Base-by-base conservation (phyloP, 2,888 invertebrate genomes). In the Spisula solida region DNA sequence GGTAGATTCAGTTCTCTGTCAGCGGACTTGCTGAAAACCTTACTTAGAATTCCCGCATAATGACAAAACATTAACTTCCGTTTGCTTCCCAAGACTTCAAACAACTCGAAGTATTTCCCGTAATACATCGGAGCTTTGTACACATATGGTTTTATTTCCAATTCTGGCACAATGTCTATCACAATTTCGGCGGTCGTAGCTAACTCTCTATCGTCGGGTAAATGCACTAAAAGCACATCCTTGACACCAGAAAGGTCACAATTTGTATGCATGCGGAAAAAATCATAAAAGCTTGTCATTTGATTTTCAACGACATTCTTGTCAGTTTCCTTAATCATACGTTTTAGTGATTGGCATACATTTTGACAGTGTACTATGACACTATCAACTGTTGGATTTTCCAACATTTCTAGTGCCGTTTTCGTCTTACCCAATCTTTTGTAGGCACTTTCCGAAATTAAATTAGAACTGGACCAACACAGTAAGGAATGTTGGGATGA, bases 301-400 rank as follows among this genome's bases (percentile, higher is more conserved):
- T 70, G 86, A 10, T 14, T 25, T 34, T 47, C 81, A 12, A 86
- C 31, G 20, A 70, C 81, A 10, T 81, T 16, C 55, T 82, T 78
- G 25, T 41, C 47, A 41, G 18, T 20, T n/a, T 25, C 55, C 0
- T 34, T 56, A 20, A 47, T 31, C n/a, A 34, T 55, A 6, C 31
- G 56, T 79, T 82, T 83, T 2, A 82, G 87, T 8, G 16, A 75
- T 29, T 82, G 60, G 70, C 88, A 90, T 5, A 93, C 66, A 34
- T 92, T 92, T 70, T 91, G 89, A 47, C 86, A 84, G 60, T 93
- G 93, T 1, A 31, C 29, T 20, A 91, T 14, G 51, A 93, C 88
- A n/a, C 78, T 84, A 14, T 83, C 85, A 2, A 87, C 14, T 1
- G 78, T 16, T 14, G 92, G 90, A 10, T 86, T 16, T 66, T 82